A percentile compares a stretch with the other conserved stretches of the same genome.
phyloP scores from a whole-genome alignment of 23 tunicate genomes.

The Phallusia fumigata region DNA sequence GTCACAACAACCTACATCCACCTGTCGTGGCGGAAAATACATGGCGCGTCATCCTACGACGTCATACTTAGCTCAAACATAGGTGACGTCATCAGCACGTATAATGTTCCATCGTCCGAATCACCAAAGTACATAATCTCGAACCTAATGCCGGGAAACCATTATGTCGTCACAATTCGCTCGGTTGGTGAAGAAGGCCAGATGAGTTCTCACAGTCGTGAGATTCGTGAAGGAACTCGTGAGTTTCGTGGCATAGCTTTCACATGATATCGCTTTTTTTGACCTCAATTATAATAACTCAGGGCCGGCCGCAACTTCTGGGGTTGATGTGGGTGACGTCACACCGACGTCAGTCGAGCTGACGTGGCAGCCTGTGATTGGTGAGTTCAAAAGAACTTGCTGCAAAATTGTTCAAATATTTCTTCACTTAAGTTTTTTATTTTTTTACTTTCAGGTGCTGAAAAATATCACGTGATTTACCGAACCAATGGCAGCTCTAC shows the following conservation, averaged over 20 bases:
- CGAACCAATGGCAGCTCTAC: neutral
- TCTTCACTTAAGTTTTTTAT: neutral
- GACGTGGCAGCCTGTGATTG: conserved; percentile 46
- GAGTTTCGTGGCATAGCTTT: conserved; percentile 11
- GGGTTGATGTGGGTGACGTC: conserved; percentile 18
- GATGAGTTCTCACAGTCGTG: conserved; percentile 21
- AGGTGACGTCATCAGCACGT: conserved; percentile 3
- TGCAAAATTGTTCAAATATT: neutral
- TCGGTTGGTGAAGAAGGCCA: conserved; percentile 40
- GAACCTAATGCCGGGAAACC: conserved; percentile 48
- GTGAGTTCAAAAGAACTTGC: conserved; percentile 1
- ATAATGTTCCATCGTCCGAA: neutral
- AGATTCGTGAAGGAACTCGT: conserved; percentile 51
- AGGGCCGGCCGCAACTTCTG: conserved; percentile 49
- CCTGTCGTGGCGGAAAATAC: conserved; percentile 46
- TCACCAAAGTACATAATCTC: conserved; percentile 7
- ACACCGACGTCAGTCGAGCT: conserved; percentile 48
- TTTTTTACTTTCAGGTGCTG: conserved; percentile 26
- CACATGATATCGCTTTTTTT: neutral
- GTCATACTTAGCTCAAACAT: conserved; percentile 4
- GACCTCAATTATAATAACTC: too few species aligned
- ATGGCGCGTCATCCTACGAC: conserved; percentile 38
- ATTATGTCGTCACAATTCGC: conserved; percentile 29
- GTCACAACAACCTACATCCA: conserved; percentile 25
- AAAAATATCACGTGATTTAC: conserved; percentile 20